Base-by-base conservation (phyloP, 2,888 invertebrate species). In the Steinernema scapterisci region DNA sequence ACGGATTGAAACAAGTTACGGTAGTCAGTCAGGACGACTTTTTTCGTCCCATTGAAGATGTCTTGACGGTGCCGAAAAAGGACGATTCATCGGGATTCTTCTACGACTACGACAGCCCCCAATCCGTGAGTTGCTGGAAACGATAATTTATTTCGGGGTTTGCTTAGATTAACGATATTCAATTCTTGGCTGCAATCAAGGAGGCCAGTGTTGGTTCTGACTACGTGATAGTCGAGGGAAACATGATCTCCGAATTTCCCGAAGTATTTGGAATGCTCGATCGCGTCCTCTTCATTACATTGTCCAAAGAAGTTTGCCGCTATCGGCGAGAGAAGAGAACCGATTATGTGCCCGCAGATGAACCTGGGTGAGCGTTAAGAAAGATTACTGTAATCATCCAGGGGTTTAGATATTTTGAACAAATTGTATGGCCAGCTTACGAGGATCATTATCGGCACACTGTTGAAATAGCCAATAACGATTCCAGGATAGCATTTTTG, bases 351-450 rank as follows among this genome's bases (percentile, higher is more conserved):
- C 95, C 95, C 23, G 93, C 95, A 0, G 95, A 96, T 89, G 90
- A 92, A 0, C 92, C 91, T 0, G 94, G 94, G 0, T 96, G n/a
- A n/a, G n/a, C n/a, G n/a, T n/a, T n/a, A n/a, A 95, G 90, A 95
- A 11, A n/a, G 11, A 44, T n/a, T n/a, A n/a, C n/a, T n/a, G n/a
- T n/a, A n/a, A n/a, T n/a, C n/a, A n/a, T n/a, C n/a, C n/a, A n/a
- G n/a, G n/a, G n/a, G n/a, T n/a, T n/a, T n/a, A n/a, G 73, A 21
- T 80, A 79, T 31, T 83, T 82, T 89, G 94, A 95, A 56, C 89
- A 89, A 80, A 92, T 93, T 86, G 94, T 93, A n/a, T 96, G 95
- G 95, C 95, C 95, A n/a, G 92, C 92, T 85, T 93, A 95, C 81
- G 77, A 88, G 44, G 79, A 83, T 46, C 87, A 89, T 80, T 80